Evolutionary conservation across 2,888 invertebrate genomes (phyloP).

Genomic region (Trisateles emortualis): DNA sequence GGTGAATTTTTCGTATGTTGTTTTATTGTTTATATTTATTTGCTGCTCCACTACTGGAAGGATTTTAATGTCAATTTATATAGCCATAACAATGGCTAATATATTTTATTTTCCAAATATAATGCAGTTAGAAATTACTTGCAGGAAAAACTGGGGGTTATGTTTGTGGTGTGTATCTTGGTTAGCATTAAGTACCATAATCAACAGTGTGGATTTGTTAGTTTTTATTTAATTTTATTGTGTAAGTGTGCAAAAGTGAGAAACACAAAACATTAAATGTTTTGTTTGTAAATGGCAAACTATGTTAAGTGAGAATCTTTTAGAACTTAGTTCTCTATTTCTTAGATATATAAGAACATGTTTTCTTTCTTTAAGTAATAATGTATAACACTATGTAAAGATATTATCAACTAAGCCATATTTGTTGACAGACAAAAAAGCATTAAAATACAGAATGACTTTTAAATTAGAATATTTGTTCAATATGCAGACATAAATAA

Average conservation of each 20-base stretch:
- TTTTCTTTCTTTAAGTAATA: not conserved
- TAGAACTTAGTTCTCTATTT: conserved; percentile 32
- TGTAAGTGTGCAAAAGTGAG: not conserved
- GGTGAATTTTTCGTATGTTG: too few species aligned
- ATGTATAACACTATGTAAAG: not conserved
- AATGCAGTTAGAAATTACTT: too few species aligned
- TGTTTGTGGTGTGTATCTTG: not conserved
- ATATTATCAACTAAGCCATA: too few species aligned
- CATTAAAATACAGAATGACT: too few species aligned
- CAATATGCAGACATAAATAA: too few species aligned
- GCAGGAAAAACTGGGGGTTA: not conserved
- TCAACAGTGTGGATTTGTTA: not conserved
- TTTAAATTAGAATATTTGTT: too few species aligned
- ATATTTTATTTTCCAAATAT: too few species aligned
- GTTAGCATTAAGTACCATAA: not conserved
- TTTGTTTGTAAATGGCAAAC: conserved; percentile 1
- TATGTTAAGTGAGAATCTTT: conserved; percentile 5
- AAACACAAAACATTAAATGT: conserved; percentile 2
- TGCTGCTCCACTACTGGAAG: too few species aligned
- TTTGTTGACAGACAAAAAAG: too few species aligned
- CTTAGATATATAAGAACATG: conserved; percentile 82
- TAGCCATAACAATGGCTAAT: too few species aligned
- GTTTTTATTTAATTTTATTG: not conserved
- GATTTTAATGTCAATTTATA: too few species aligned
- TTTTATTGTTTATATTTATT: too few species aligned